These are phyloP conservation scores for Chaunax sp. DNA, from an alignment of 2,797 vertebrate genomes.

Conservation along the genomic window DNA sequence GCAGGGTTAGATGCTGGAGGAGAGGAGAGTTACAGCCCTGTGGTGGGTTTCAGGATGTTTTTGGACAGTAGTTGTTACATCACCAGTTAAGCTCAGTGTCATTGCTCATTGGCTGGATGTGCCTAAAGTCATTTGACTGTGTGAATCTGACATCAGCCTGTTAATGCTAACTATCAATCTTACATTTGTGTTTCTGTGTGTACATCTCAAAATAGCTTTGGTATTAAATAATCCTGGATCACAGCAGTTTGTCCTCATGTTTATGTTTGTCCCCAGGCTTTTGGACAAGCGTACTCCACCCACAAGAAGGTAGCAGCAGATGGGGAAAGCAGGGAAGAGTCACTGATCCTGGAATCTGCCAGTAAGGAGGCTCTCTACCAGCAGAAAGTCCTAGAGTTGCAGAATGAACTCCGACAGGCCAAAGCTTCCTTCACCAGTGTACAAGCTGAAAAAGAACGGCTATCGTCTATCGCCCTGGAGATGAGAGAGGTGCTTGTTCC, in stretches of 20 bases:
- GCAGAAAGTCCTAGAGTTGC: conserved; percentile 93
- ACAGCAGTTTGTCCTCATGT: conserved; percentile 8
- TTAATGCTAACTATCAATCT: conserved; percentile 16
- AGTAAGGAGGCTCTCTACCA: conserved; percentile 97
- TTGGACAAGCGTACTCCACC: conserved; percentile 94
- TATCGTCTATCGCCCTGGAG: conserved; percentile 88
- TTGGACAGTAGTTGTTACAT: conserved; percentile 33
- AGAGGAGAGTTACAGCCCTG: neutral
- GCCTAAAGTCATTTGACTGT: conserved; percentile 20
- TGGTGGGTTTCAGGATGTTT: conserved; percentile 18
- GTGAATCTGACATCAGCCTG: conserved; percentile 20
- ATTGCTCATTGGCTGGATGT: conserved; percentile 20
- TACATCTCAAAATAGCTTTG: neutral
- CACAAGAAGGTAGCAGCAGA: conserved; percentile 98
- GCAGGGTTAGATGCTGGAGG: neutral
- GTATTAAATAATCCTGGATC: neutral
- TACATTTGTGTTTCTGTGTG: neutral
- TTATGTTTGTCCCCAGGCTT: conserved; percentile 83
- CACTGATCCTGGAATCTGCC: conserved; percentile 95
- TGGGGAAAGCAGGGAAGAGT: conserved; percentile 97
- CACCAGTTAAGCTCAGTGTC: conserved; percentile 38
- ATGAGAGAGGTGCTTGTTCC: conserved; percentile 89
- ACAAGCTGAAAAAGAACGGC: conserved; percentile 93
- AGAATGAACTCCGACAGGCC: conserved; percentile 92
- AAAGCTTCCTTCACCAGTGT: conserved; percentile 87